Conservation (phyloP, 2,888 invertebrate species). For the Melitaea athalia region DNA sequence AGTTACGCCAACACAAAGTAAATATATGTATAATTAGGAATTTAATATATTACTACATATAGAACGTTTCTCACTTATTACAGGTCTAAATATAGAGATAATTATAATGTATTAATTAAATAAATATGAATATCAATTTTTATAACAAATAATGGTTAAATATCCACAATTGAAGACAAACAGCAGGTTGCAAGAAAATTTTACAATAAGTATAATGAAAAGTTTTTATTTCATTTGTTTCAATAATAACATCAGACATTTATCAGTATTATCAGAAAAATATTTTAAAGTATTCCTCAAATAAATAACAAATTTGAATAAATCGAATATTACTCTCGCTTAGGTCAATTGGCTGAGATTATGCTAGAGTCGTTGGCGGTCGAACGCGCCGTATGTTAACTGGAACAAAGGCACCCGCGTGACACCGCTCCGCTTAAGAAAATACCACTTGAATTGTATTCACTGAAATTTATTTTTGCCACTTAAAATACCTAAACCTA, state of each 20-base stretch:
- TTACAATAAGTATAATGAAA: no score
- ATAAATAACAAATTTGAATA: neutral
- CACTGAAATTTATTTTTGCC: constrained; percentile 8
- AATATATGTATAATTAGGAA: constrained; percentile 6
- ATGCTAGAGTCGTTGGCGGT: constrained; percentile 33
- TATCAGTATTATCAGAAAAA: no score
- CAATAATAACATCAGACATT: no score
- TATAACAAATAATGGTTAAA: no score
- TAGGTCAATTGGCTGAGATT: constrained; percentile 35
- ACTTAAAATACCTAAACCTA: neutral
- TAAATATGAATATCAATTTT: no score
- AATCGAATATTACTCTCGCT: constrained; percentile 20
- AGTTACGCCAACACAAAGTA: constrained; percentile 19
- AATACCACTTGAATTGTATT: constrained; percentile 28
- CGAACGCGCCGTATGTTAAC: constrained; percentile 47
- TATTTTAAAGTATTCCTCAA: neutral
- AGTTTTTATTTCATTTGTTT: no score
- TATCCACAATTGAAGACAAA: no score
- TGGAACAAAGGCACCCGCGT: constrained; percentile 64
- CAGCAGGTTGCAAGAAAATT: no score
- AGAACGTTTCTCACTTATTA: neutral
- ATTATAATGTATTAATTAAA: no score
- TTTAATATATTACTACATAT: neutral
- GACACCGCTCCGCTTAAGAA: constrained; percentile 57
- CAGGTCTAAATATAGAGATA: neutral